These are phyloP conservation scores for Mercenaria mercenaria DNA, from an alignment of 1,140 invertebrate genomes.

Conservation along the genomic window DNA sequence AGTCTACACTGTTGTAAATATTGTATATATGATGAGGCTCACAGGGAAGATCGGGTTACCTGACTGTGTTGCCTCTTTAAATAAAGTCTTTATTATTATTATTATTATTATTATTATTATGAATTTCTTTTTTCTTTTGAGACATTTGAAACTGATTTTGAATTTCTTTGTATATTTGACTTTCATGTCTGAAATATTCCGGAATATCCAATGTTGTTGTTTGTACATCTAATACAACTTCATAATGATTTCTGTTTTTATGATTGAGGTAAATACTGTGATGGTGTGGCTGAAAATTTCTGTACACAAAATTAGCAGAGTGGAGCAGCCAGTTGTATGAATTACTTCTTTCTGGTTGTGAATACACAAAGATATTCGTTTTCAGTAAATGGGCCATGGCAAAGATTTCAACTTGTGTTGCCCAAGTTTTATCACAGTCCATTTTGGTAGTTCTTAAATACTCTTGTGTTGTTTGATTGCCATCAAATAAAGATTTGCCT, in stretches of 20 bases:
- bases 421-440: neutral
- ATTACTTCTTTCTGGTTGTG: neutral
- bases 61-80: too few species aligned
- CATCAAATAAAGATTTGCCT: neutral
- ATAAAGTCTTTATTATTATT: too few species aligned
- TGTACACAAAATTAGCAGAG: neutral
- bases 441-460: neutral
- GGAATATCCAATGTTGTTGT: too few species aligned
- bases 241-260: too few species aligned
- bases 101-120: too few species aligned
- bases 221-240: too few species aligned
- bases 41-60: too few species aligned
- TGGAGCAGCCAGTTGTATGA: neutral
- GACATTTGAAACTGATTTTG: neutral
- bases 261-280: constrained; percentile 34
- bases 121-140: too few species aligned
- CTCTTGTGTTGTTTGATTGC: neutral
- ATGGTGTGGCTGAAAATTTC: neutral
- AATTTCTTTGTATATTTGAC: neutral
- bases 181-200: neutral
- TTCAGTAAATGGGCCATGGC: constrained; percentile 8
- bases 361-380: constrained; percentile 38
- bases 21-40: too few species aligned
- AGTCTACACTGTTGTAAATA: too few species aligned
- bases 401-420: constrained; percentile 41